These are phyloP conservation scores for Rotaria sp. DNA, from an alignment of 2,888 invertebrate species.

Conservation along the genomic window DNA sequence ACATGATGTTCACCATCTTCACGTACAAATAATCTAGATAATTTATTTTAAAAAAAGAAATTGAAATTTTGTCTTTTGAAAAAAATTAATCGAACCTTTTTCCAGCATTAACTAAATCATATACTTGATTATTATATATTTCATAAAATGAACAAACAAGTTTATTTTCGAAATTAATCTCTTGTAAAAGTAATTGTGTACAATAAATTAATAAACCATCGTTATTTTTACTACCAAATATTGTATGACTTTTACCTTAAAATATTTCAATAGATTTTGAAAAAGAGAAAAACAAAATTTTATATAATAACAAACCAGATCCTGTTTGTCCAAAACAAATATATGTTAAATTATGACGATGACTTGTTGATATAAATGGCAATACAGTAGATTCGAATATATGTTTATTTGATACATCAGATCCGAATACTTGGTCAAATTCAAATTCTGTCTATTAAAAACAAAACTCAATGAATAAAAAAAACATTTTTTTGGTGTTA, in stretches of 20 bases:
- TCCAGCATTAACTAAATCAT: conserved; percentile 52
- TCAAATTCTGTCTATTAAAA: conserved; percentile 36
- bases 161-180: not conserved
- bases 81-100: conserved; percentile 43
- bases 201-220: conserved; percentile 35
- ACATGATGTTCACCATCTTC: conserved; percentile 52
- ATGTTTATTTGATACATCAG: conserved; percentile 24
- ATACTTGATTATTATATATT: conserved; percentile 54
- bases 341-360: conserved; percentile 34
- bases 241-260: conserved; percentile 37
- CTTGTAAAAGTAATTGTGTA: conserved; percentile 26
- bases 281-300: no score
- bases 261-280: no score
- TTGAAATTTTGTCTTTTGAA: conserved; percentile 41
- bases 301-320: not conserved
- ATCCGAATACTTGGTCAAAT: conserved; percentile 36
- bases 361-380: conserved; percentile 34
- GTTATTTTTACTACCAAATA: conserved; percentile 32
- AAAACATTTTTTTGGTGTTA: no score
- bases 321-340: conserved; percentile 41
- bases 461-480: not conserved
- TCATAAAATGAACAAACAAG: conserved; percentile 45
- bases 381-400: conserved; percentile 31
- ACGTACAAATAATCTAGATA: conserved; percentile 49
- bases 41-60: not conserved